phyloP scores from a whole-genome alignment of 2,797 vertebrate species.

The Margarornis squamiger region DNA sequence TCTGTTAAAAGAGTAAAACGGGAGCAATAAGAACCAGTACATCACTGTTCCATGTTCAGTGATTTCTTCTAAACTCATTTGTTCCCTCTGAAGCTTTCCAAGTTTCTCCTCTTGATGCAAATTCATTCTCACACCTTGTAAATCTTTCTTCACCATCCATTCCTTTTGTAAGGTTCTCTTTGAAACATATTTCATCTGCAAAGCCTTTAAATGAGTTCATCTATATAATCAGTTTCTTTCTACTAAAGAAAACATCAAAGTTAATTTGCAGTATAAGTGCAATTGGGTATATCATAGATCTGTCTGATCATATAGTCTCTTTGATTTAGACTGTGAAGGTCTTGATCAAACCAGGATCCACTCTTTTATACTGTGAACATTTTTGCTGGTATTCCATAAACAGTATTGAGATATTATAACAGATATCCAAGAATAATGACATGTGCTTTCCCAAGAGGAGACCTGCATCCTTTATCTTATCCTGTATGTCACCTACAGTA shows the following conservation, averaged over 20 bases:
- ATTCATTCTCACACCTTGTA: neutral
- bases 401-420: neutral
- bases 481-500: neutral
- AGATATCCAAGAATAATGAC: neutral
- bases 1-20: neutral
- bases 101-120: neutral
- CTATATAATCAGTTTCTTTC: constrained; percentile 9
- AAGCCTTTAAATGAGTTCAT: constrained; percentile 23
- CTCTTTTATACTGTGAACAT: neutral
- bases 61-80: neutral
- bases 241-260: constrained; percentile 44
- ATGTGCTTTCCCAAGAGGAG: neutral
- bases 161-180: constrained; percentile 4
- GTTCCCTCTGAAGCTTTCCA: neutral
- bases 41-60: neutral
- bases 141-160: neutral
- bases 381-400: constrained; percentile 5
- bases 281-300: neutral
- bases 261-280: neutral
- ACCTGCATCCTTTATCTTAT: neutral
- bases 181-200: neutral
- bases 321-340: constrained; percentile 34
- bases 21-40: neutral
- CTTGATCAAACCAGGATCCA: constrained; percentile 25
- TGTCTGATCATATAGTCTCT: constrained; percentile 49